phyloP scores from a whole-genome alignment of 2,888 invertebrate genomes.

The Sycophila texana region DNA sequence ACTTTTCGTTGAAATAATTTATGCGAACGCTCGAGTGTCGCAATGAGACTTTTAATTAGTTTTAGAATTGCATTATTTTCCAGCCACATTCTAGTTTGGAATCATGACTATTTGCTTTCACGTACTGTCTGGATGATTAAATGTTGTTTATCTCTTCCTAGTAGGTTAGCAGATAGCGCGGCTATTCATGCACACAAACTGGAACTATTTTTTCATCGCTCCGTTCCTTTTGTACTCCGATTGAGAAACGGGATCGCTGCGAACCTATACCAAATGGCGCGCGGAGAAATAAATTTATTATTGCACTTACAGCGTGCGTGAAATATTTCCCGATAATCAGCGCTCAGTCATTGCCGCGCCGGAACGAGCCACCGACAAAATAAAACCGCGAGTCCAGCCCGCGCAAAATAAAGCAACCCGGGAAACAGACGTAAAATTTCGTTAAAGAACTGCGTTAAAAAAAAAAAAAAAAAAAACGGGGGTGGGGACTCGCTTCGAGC shows the following conservation, averaged over 20 bases:
- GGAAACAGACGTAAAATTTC: neutral
- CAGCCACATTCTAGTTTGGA: slow-evolving; percentile 24
- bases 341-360: no score
- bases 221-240: slow-evolving; percentile 34
- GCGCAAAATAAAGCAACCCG: slow-evolving; percentile 6
- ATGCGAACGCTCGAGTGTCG: no score
- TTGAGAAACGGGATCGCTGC: slow-evolving; percentile 9
- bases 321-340: no score
- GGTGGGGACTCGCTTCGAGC: neutral
- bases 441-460: slow-evolving; percentile 1
- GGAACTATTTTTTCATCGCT: neutral
- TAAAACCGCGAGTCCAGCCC: neutral
- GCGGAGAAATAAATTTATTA: neutral
- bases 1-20: no score
- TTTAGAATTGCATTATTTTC: slow-evolving; percentile 1
- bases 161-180: slow-evolving; percentile 46
- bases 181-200: slow-evolving; percentile 30
- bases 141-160: slow-evolving; percentile 47
- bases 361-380: no score
- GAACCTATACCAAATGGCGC: no score
- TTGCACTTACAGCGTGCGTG: no score
- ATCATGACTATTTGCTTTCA: slow-evolving; percentile 33
- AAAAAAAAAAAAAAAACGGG: neutral
- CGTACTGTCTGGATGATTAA: slow-evolving; percentile 40
- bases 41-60: no score